A percentile compares a stretch with the other conserved stretches of the same genome.
Conservation (phyloP, 2,797 vertebrate species). For the Arrhamphus sclerolepis region DNA sequence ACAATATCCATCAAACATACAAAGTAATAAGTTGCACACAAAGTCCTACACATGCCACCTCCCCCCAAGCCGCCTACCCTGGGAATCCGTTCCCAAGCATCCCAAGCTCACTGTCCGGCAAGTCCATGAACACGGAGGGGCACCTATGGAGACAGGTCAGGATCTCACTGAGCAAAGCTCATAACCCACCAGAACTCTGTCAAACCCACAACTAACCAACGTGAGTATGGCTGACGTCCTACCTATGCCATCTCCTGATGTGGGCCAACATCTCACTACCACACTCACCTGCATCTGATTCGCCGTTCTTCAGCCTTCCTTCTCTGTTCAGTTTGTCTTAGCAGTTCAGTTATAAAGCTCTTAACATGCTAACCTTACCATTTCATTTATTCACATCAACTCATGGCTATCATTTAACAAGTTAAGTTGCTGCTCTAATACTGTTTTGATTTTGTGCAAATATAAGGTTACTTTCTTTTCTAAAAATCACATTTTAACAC, state of each 20-base stretch:
- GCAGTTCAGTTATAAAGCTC: no score
- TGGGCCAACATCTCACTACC: neutral
- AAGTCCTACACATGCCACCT: conserved; percentile 68
- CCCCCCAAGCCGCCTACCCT: conserved; percentile 79
- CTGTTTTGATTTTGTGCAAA: no score
- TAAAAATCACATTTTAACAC: no score
- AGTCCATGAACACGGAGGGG: conserved; percentile 88
- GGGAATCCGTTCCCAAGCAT: conserved; percentile 85
- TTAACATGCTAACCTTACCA: no score
- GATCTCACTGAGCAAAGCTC: conserved; percentile 77
- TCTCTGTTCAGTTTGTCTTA: neutral
- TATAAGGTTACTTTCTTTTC: no score
- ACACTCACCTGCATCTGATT: conserved; percentile 4
- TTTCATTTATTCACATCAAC: no score
- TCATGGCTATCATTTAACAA: no score
- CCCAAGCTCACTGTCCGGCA: conserved; percentile 87
- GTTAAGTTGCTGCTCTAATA: no score
- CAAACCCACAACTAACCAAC: conserved; percentile 33
- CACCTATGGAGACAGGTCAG: conserved; percentile 87
- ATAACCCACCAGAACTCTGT: conserved; percentile 51
- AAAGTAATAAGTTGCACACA: conserved; percentile 61
- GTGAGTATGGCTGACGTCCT: conserved; percentile 16
- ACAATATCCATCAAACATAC: conserved; percentile 35
- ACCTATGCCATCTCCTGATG: conserved; percentile 4
- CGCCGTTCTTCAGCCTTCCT: neutral